Conservation (phyloP, 2,113 vertebrate genomes). For the Acanthochromis polyacanthus region DNA sequence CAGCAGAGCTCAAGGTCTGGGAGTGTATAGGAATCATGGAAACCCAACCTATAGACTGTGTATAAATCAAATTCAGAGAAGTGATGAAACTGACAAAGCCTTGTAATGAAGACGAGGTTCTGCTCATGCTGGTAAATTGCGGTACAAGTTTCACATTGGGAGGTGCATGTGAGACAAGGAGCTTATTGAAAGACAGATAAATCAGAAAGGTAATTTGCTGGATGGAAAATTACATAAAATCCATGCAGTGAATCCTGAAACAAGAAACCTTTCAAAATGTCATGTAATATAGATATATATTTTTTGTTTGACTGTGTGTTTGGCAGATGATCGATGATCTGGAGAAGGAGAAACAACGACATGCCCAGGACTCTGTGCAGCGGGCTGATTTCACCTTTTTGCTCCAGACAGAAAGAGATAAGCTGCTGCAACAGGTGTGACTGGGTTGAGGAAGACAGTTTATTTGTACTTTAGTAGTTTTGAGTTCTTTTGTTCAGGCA, state of each 20-base stretch:
- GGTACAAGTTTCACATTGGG: not conserved
- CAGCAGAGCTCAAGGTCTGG: not conserved
- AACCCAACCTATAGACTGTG: not conserved
- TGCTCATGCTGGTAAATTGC: not conserved
- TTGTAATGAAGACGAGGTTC: not conserved
- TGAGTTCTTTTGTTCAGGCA: too few species aligned
- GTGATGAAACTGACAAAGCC: not conserved
- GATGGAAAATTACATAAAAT: too few species aligned
- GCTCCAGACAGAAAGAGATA: conserved; percentile 93
- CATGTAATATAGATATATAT: not conserved
- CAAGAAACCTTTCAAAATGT: not conserved
- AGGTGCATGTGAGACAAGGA: too few species aligned
- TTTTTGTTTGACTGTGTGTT: conserved; percentile 7
- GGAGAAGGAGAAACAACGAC: conserved; percentile 91
- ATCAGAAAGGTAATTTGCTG: not conserved
- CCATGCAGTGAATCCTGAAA: not conserved
- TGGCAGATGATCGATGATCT: conserved; percentile 94
- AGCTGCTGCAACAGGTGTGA: conserved; percentile 94
- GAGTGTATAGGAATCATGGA: conserved; percentile 8
- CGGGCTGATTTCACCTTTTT: conserved; percentile 94
- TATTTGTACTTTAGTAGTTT: too few species aligned
- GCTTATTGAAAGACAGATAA: not conserved
- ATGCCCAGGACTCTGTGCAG: conserved; percentile 91
- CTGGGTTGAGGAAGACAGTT: not conserved
- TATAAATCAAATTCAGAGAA: not conserved